A percentile compares a stretch with the other conserved stretches of the same genome.
Conservation (phyloP, 2,888 invertebrate genomes). For the Cetonia aurata region DNA sequence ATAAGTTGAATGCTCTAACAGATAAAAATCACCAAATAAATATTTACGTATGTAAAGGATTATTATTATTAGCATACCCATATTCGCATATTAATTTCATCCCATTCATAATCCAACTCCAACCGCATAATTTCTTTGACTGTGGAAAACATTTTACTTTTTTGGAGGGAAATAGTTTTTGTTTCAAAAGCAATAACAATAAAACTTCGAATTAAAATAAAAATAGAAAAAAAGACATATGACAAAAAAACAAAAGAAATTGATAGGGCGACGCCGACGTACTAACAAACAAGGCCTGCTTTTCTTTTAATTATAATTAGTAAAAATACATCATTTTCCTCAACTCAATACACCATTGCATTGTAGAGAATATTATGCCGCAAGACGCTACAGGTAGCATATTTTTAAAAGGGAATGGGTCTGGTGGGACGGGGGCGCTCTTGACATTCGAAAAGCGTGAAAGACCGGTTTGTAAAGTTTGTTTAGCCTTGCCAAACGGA, state of each 20-base stretch:
- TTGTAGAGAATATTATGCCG: neutral
- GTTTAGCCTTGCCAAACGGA: slow-evolving; percentile 37
- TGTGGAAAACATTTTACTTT: slow-evolving; percentile 40
- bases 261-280: neutral
- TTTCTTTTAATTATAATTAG: neutral
- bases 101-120: slow-evolving; percentile 60
- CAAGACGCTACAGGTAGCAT: slow-evolving; percentile 37
- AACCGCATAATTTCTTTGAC: slow-evolving; percentile 54
- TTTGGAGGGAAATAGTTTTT: neutral
- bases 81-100: slow-evolving; percentile 56
- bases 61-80: slow-evolving; percentile 58
- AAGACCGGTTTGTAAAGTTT: slow-evolving; percentile 43
- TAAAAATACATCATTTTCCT: too few relatives aligned
- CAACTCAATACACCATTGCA: neutral
- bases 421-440: slow-evolving; percentile 26
- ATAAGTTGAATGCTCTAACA: neutral
- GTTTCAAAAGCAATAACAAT: neutral
- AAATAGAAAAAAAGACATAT: neutral
- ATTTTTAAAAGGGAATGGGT: slow-evolving; percentile 27
- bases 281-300: neutral
- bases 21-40: neutral
- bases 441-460: slow-evolving; percentile 41
- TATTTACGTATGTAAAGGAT: neutral
- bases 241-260: slow-evolving; percentile 3
- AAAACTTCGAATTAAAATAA: slow-evolving; percentile 2